Evolutionary conservation across 2,888 invertebrate species (phyloP).

Genomic region (Norana najaformis): DNA sequence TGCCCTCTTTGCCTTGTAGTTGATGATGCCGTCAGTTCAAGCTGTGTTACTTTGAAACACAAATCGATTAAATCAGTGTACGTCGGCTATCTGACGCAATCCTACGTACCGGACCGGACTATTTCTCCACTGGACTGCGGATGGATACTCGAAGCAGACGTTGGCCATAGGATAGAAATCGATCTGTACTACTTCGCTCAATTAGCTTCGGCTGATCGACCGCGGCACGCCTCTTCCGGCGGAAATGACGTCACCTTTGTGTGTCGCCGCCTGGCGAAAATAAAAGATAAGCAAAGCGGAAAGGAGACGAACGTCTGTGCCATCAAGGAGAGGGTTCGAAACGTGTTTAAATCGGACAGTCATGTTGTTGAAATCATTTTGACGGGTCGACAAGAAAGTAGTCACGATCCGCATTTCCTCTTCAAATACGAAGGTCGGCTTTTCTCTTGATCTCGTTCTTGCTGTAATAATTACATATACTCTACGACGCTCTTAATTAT

Average conservation of each 20-base stretch:
- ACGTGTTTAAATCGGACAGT: slow-evolving; percentile 34
- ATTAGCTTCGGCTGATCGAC: background rate
- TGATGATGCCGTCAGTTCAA: background rate
- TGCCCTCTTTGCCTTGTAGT: background rate
- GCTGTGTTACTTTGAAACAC: background rate
- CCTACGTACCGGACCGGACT: background rate
- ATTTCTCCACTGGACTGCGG: background rate
- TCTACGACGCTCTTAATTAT: background rate
- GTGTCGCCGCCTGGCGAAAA: slow-evolving; percentile 23
- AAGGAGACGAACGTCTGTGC: slow-evolving; percentile 22
- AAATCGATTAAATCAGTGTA: background rate
- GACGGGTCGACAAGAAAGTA: background rate
- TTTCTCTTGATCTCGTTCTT: background rate
- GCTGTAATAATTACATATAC: too few species aligned
- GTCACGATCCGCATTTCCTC: slow-evolving; percentile 24
- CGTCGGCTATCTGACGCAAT: slow-evolving; percentile 2
- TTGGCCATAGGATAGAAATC: slow-evolving; percentile 24
- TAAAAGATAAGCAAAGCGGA: background rate
- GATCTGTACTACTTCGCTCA: slow-evolving; percentile 14
- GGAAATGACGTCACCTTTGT: slow-evolving; percentile 24
- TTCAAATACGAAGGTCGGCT: slow-evolving; percentile 34
- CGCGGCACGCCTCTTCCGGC: background rate
- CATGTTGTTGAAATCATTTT: slow-evolving; percentile 26
- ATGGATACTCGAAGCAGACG: slow-evolving; percentile 22
- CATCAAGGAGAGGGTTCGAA: background rate